Conservation (phyloP, 2,113 vertebrate genomes). For the Fulmarus glacialis region DNA sequence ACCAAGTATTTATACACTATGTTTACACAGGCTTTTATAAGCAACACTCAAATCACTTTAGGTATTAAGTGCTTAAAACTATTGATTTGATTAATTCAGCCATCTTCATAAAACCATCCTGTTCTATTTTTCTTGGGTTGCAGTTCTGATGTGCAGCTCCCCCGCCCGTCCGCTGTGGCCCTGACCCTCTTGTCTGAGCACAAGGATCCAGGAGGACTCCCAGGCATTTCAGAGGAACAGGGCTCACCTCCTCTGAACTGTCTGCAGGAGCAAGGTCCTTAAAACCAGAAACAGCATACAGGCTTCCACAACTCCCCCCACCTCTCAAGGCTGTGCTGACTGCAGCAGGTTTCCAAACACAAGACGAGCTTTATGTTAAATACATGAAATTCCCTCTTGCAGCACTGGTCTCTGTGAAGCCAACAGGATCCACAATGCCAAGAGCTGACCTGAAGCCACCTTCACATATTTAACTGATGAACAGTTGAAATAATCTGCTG, state of each 20-base stretch:
- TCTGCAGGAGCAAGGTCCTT: not conserved
- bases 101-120: not conserved
- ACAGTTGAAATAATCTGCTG: not conserved
- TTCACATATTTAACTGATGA: not conserved
- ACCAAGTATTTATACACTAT: not conserved
- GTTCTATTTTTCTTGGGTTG: not conserved
- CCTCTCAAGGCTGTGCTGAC: not conserved
- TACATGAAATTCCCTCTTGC: accelerated
- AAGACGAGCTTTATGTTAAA: not conserved
- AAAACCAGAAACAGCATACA: accelerated
- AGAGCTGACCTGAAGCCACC: not conserved
- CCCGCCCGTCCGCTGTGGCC: accelerated
- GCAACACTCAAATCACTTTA: slow-evolving; percentile 7
- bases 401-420: not conserved
- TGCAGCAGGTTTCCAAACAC: accelerated
- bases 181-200: not conserved
- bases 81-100: slow-evolving; percentile 8
- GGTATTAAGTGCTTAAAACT: slow-evolving; percentile 23
- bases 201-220: not conserved
- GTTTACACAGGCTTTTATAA: slow-evolving; percentile 24
- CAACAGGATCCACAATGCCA: accelerated
- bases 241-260: not conserved
- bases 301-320: accelerated
- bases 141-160: not conserved
- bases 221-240: not conserved